Base-by-base conservation (phyloP, 2,888 invertebrate genomes). In the Aspidapion aeneum region DNA sequence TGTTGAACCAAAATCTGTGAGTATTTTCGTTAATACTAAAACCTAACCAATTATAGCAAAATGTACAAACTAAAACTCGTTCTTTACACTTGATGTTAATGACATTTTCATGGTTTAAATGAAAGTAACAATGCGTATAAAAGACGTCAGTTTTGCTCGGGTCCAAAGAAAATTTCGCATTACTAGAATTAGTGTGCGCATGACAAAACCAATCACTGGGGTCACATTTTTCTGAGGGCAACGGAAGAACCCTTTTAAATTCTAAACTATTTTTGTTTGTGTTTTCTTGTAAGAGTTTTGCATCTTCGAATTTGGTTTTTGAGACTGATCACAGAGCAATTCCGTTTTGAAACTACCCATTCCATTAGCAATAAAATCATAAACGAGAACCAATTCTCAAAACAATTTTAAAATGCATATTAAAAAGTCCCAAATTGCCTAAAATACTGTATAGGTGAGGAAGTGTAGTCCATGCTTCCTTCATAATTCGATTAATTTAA, bases 121-220 rank as follows among this genome's bases (percentile, higher is more conserved):
- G 79, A 69, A 86, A 83, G 74, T 80, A 86, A 68, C 84, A 85
- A 17, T 82, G 76, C 55, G 85, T 79, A 72, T 86, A 86, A 35
- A 87, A 82, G 70, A 86, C 82, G 77, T 88, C 87, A 21, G 72
- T 74, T 65, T 78, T 76, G 65, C 82, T 83, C 18, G 84, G 84
- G 65, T 81, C 81, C 17, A 85, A 71, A 65, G 58, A 75, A 66
- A 69, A 58, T 16, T 51, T 61, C 51, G 61, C 54, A 18, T 64
- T 71, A 49, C 67, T 57, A 21, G 66, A 62, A 18, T 69, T 66
- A 49, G 69, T 75, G 20, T 80, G 78, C 55, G 81, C 81, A 67
- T 88, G 88, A 71, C 89, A 89, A 74, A 87, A 89, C 86, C 87
- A 88, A 66, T 89, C 88, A 0, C 82, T 82, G 74, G 84, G 82